Evolutionary conservation across 2,888 invertebrate genomes (phyloP).

Genomic region (Nephrotoma flavescens): DNA sequence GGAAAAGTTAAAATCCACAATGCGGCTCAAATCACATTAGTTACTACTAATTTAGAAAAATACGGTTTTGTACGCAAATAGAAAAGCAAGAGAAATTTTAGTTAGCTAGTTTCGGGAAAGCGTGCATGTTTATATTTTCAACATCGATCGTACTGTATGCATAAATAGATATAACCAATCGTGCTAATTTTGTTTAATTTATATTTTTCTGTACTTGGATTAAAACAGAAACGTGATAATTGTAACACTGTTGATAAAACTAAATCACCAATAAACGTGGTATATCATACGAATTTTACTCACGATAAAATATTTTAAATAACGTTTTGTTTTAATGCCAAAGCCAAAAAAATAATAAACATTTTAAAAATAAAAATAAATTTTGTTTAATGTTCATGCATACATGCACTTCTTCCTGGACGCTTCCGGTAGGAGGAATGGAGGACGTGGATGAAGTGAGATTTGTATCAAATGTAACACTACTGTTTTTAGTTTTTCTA

Average conservation of each 20-base stretch:
- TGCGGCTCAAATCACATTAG: no score
- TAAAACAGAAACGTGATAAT: neutral
- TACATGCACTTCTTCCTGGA: constrained; percentile 29
- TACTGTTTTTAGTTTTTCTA: constrained; percentile 2
- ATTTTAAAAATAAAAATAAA: neutral
- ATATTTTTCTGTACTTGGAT: neutral
- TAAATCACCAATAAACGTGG: neutral
- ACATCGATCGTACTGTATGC: neutral
- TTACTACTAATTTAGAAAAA: no score
- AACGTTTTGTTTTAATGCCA: neutral
- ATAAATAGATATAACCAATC: neutral
- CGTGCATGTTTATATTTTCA: neutral
- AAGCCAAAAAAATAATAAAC: neutral
- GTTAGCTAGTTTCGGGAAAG: neutral
- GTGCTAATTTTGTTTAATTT: neutral
- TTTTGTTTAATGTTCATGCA: constrained; percentile 19
- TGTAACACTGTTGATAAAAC: neutral
- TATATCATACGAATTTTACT: neutral
- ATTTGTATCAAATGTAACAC: constrained; percentile 9
- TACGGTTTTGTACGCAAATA: no score
- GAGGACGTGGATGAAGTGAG: constrained; percentile 8
- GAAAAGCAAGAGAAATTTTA: no score
- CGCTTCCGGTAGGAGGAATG: constrained; percentile 21
- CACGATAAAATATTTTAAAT: neutral
- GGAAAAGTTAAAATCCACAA: no score